Conservation (phyloP, 2,888 invertebrate species). For the Eilema griseolum region DNA sequence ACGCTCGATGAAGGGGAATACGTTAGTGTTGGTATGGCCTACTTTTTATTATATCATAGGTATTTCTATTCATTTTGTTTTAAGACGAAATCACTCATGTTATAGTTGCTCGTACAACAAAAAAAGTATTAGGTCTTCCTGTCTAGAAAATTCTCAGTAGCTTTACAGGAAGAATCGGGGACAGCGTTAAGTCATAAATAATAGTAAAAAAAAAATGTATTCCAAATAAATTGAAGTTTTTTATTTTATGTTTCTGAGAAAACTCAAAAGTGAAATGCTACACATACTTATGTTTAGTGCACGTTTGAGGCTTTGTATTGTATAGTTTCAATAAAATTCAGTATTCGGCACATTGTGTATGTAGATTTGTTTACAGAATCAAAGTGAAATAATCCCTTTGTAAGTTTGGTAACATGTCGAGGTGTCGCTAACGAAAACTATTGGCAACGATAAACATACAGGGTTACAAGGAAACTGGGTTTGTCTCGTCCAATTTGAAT, state of each 20-base stretch:
- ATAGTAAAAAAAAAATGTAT: no score
- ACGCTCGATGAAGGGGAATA: no score
- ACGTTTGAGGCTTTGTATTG: background rate
- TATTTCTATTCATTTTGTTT: no score
- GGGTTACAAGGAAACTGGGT: slow-evolving; percentile 70
- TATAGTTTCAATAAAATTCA: slow-evolving; percentile 12
- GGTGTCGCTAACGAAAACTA: slow-evolving; percentile 51
- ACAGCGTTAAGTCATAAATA: no score
- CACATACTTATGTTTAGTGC: background rate
- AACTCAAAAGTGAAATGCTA: background rate
- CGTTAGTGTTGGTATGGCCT: no score
- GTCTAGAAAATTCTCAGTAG: no score
- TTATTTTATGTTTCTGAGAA: background rate
- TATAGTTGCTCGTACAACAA: no score
- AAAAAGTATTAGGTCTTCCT: no score
- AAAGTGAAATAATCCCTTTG: slow-evolving; percentile 49
- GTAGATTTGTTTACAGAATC: slow-evolving; percentile 46
- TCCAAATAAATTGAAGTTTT: background rate
- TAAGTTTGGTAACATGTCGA: slow-evolving; percentile 31
- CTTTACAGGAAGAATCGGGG: no score
- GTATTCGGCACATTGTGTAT: slow-evolving; percentile 20
- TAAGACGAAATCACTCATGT: no score
- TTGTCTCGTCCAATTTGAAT: slow-evolving; percentile 80
- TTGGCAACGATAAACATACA: slow-evolving; percentile 70
- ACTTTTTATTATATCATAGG: no score